phyloP scores from a whole-genome alignment of 1,140 invertebrate genomes.

The Amphibalanus amphitrite region DNA sequence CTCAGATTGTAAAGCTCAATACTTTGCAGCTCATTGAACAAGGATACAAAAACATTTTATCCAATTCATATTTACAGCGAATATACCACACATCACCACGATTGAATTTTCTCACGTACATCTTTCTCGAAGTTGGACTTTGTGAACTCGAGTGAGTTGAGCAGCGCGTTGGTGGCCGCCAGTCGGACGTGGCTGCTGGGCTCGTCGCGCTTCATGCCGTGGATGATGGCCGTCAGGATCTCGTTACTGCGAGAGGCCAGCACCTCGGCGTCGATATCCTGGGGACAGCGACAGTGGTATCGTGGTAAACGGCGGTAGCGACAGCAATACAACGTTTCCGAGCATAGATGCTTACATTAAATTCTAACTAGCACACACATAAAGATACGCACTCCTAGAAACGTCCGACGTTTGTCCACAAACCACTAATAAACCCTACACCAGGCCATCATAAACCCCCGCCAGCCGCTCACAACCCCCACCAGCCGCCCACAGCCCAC shows the following conservation, averaged over 20 bases:
- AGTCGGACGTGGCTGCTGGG: constrained; percentile 66
- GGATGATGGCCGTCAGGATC: constrained; percentile 96
- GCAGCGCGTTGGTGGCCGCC: constrained; percentile 87
- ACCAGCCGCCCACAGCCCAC: too few relatives aligned
- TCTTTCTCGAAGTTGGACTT: constrained; percentile 97
- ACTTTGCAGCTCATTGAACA: too few relatives aligned
- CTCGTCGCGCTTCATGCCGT: constrained; percentile 81
- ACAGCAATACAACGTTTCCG: too few relatives aligned
- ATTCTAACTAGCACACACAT: not conserved
- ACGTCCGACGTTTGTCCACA: not conserved
- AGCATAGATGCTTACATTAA: not conserved
- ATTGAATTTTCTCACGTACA: too few relatives aligned
- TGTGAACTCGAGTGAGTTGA: constrained; percentile 98
- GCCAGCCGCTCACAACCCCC: too few relatives aligned
- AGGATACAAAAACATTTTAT: too few relatives aligned
- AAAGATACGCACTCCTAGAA: not conserved
- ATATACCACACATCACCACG: too few relatives aligned
- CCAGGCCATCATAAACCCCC: not conserved
- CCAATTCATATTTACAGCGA: too few relatives aligned
- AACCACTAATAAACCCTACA: not conserved
- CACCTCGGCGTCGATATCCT: constrained; percentile 60
- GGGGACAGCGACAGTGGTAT: constrained; percentile 17
- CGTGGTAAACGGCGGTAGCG: too few relatives aligned
- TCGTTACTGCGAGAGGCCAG: constrained; percentile 80
- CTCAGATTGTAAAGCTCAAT: too few relatives aligned